phyloP scores from a whole-genome alignment of 2,113 vertebrate genomes.

The Podiceps cristatus region DNA sequence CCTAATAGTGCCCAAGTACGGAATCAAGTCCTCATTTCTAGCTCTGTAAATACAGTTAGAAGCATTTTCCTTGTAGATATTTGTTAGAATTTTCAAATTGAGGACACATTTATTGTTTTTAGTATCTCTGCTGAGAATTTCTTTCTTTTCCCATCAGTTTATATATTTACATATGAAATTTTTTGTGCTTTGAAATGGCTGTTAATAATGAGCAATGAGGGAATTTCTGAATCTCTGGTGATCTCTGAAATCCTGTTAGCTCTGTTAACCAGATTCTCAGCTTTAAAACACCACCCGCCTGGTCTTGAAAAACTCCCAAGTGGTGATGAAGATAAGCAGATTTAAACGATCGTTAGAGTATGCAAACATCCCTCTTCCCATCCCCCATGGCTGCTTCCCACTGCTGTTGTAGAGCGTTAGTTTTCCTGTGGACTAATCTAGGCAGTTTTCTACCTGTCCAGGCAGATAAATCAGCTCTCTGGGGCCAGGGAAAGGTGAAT shows the following conservation, averaged over 20 bases:
- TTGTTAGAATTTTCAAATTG: background rate
- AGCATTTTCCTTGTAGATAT: background rate
- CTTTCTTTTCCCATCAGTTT: background rate
- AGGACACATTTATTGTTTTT: background rate
- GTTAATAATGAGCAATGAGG: background rate
- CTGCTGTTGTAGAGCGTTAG: background rate
- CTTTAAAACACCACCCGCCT: background rate
- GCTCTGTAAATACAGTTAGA: background rate
- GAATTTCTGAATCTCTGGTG: slow-evolving; percentile 35
- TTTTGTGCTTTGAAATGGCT: background rate
- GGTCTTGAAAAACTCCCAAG: background rate
- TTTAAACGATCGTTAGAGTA: background rate
- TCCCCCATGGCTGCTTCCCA: background rate
- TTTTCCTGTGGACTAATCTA: background rate
- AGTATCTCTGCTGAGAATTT: background rate
- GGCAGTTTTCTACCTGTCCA: background rate
- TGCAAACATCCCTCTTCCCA: background rate
- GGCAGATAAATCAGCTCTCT: background rate
- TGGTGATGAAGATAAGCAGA: slow-evolving; percentile 53
- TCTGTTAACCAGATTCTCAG: slow-evolving; percentile 50
- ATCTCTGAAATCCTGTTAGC: slow-evolving; percentile 65
- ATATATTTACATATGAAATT: background rate
- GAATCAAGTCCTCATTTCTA: background rate
- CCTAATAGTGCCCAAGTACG: too few species aligned
- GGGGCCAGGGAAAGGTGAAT: background rate